Evolutionary conservation across 2,888 invertebrate species (phyloP).

Genomic region (Diarsia brunnea): DNA sequence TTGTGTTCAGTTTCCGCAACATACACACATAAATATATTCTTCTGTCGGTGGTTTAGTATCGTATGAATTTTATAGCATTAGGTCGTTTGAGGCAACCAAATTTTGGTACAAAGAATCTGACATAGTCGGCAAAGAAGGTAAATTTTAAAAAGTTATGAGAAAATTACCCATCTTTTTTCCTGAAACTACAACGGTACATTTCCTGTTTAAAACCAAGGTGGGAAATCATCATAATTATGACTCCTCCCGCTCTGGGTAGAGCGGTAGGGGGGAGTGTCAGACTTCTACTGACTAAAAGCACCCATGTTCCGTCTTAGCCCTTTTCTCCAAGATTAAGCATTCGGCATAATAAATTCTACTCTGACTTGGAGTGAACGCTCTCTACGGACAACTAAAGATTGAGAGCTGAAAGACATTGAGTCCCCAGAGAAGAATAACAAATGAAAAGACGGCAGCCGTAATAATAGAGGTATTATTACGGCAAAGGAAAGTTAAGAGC

Average conservation of each 20-base stretch:
- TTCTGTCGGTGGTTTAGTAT: neutral
- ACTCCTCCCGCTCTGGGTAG: too few species aligned
- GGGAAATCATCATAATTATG: too few species aligned
- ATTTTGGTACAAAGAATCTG: neutral
- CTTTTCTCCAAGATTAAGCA: neutral
- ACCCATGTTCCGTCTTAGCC: too few species aligned
- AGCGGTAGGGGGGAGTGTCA: too few species aligned
- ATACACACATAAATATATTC: neutral
- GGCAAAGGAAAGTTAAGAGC: neutral
- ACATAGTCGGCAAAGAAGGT: too few species aligned
- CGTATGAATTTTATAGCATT: neutral
- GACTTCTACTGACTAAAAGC: too few species aligned
- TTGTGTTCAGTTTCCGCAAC: constrained; percentile 30
- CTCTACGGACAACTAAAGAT: neutral
- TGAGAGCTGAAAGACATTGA: constrained; percentile 7
- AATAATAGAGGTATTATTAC: too few species aligned
- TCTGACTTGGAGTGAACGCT: neutral
- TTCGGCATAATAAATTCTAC: neutral
- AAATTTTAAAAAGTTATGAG: neutral
- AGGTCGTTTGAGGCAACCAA: neutral
- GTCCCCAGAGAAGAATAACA: neutral
- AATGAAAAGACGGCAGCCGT: neutral
- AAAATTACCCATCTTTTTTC: neutral
- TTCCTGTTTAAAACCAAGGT: neutral
- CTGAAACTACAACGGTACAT: neutral